Evolutionary conservation across 2,113 vertebrate species (phyloP), one percentile per base, ranked within the genome.

Genomic region (Campylorhamphus procurvoides): DNA sequence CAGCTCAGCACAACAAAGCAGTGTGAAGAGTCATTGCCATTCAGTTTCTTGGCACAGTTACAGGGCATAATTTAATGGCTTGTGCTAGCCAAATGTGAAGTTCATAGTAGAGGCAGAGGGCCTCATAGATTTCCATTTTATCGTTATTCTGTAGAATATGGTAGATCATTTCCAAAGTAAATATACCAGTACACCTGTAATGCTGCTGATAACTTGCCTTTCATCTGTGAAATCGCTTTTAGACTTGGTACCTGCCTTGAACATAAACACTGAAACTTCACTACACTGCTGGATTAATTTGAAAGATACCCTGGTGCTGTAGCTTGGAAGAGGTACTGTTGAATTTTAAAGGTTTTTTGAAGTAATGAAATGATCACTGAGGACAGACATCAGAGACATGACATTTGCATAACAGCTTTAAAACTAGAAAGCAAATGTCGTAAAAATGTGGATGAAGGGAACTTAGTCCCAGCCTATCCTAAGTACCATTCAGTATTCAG

Each of bases 211-310:
- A 97, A 95, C 63, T 90, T 95, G 44, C 69, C 58, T 97, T 88
- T 95, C 93, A 69, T 87, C 66, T 97, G 71, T 96, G 62, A 74
- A 97, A 95, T 97, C 33, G 6, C 37, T 96, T 97, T 87, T 95
- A 80, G 93, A 78, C 40, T 93, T 94, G 52, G n/a, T 92, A 74
- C 31, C 24, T 94, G 28, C 56, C 46, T 91, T 88, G 93, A 95
- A 78, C 67, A 24, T 73, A 12, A 93, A 49, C 75, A 72, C 62
- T 87, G 68, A n/a, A 44, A 93, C 62, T 95, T 92, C 90, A 19
- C 47, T 76, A 67, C 39, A 16, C n/a, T 66, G 28, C 42, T 94
- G 50, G 60, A 79, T 92, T 96, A 23, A 73, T 96, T 93, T 95
- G 68, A 83, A 96, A 97, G 76, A 35, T 68, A 64, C 4, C 33